Conservation (phyloP, 2,888 invertebrate species). For the Drosophila mimetica region DNA sequence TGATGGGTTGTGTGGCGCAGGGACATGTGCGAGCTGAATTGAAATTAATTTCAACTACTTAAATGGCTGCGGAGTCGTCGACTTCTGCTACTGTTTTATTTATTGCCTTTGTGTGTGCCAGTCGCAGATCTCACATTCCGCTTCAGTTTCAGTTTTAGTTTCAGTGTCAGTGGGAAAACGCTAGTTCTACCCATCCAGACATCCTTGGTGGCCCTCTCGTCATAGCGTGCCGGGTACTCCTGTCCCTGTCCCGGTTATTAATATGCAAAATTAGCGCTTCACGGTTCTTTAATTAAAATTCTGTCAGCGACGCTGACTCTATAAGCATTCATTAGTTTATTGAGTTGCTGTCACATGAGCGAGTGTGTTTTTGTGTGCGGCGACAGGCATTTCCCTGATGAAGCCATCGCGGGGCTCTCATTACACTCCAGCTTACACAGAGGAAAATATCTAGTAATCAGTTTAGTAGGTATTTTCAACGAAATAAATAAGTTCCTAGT, state of each 20-base stretch:
- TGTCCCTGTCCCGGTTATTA: slow-evolving; percentile 59
- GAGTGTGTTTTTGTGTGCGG: slow-evolving; percentile 19
- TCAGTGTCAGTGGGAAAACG: background rate
- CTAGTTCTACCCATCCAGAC: slow-evolving; percentile 17
- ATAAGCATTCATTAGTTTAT: slow-evolving; percentile 53
- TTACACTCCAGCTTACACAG: slow-evolving; percentile 11
- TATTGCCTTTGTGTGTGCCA: slow-evolving; percentile 64
- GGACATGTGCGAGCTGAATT: slow-evolving; percentile 47
- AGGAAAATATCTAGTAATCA: background rate
- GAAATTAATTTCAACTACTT: slow-evolving; percentile 72
- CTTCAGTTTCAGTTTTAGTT: slow-evolving; percentile 8
- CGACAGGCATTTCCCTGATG: slow-evolving; percentile 34
- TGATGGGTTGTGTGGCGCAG: slow-evolving; percentile 8
- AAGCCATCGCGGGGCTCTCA: slow-evolving; percentile 25
- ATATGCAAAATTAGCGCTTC: slow-evolving; percentile 77
- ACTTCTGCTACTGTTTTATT: slow-evolving; percentile 54
- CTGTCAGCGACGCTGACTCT: slow-evolving; percentile 54
- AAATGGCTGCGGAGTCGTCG: slow-evolving; percentile 52
- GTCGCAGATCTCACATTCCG: slow-evolving; percentile 16
- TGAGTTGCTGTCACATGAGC: slow-evolving; percentile 37
- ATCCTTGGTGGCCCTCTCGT: slow-evolving; percentile 28
- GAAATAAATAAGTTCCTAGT: too few relatives aligned
- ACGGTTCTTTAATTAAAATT: slow-evolving; percentile 78
- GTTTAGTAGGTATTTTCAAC: too few relatives aligned
- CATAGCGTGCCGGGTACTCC: slow-evolving; percentile 24